These are phyloP conservation scores for Callosobruchus maculatus DNA, from an alignment of 2,888 invertebrate species.

Conservation along the genomic window DNA sequence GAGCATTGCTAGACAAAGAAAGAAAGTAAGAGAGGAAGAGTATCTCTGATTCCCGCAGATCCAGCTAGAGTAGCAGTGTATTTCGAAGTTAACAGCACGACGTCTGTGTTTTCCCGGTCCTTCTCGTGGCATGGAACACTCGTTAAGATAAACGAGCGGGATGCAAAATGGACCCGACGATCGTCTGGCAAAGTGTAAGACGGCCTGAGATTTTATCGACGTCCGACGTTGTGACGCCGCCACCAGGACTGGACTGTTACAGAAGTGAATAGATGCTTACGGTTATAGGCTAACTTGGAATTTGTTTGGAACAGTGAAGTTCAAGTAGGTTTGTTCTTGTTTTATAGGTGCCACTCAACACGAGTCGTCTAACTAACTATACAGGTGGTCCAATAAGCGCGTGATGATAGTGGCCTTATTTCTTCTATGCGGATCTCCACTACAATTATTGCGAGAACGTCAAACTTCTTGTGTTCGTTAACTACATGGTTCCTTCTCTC, in stretches of 20 bases:
- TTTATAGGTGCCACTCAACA: no score
- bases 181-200: neutral
- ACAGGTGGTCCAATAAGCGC: no score
- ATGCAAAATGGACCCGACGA: constrained; percentile 2
- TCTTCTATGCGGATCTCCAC: no score
- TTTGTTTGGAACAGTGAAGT: neutral
- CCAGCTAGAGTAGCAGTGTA: neutral
- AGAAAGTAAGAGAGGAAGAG: neutral
- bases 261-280: neutral
- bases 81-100: neutral
- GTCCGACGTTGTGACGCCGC: neutral
- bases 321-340: neutral
- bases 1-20: neutral
- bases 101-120: neutral
- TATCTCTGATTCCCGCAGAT: neutral
- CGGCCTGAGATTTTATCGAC: neutral
- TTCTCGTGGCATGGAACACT: neutral
- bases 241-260: neutral
- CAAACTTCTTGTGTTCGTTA: no score
- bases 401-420: no score
- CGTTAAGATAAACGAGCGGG: constrained; percentile 5
- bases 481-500: no score
- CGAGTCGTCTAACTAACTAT: no score
- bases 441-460: no score
- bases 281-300: neutral